Base-by-base conservation (phyloP, 1,140 invertebrate species). In the Drosophila trapezifrons region DNA sequence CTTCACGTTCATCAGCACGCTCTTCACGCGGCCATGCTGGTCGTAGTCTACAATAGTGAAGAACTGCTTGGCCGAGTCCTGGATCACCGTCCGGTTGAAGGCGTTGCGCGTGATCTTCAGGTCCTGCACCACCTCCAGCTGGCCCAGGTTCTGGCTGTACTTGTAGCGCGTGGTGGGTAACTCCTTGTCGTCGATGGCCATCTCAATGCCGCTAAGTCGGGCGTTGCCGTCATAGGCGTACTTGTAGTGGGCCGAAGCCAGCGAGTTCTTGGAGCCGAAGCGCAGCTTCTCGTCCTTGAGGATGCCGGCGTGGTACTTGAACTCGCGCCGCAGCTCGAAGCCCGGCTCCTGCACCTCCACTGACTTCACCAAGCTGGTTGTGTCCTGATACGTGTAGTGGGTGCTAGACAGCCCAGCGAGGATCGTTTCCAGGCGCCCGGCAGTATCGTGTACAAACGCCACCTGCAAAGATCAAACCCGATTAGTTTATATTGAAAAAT, bases 161-260 rank as follows among this genome's bases (percentile, higher is more conserved):
- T 97, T 97, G 52, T 97, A 92, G 72, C 96, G 94, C 27, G 97
- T 92, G 35, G 93, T 92, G 92, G 95, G 94, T 87, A 95, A 89
- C 85, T 95, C 94, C 92, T 97, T 97, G 29, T 96, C 96, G 87
- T 96, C 96, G 38, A 98, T 96, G 85, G 97, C 96, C 20, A 97
- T 96, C 78, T 98, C 96, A 63, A 98, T 96, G n/a, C 95, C 95
- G 7, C 96, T 96, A 49, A 98, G 93, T 18, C 97, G 93, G 0
- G 96, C 97, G 83, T 96, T 96, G 1, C 97, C 97, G 91, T 98
- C 97, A 86, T 98, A 98, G 76, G 97, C 96, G 87, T 97, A 98
- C 80, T 97, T 96, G 80, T 96, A 96, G 87, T 97, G 96, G 2
- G 96, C 96, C 73, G 97, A 97, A 77, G 97, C 95, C 49, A 98